phyloP scores from a whole-genome alignment of 1,140 invertebrate genomes.

The Hyphantria cunea region DNA sequence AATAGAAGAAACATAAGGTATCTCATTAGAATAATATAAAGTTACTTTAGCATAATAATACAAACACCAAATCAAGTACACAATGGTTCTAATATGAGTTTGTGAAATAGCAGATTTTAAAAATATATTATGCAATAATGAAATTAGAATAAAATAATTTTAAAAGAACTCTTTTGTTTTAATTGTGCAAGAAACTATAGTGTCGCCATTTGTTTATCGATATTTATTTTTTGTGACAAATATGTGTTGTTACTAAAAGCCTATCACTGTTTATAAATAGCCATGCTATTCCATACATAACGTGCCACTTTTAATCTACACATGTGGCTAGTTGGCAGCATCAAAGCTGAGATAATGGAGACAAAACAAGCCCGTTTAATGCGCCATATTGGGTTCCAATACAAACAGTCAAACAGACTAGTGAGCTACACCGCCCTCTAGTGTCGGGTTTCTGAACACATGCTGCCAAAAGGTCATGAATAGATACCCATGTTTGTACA shows the following conservation, averaged over 20 bases:
- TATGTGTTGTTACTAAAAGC: slow-evolving; percentile 3
- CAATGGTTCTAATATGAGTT: too few species aligned
- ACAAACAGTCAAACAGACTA: slow-evolving; percentile 48
- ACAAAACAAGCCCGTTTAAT: slow-evolving; percentile 70
- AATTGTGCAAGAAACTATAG: too few species aligned
- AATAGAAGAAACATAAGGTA: too few species aligned
- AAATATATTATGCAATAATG: too few species aligned
- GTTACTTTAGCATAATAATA: too few species aligned
- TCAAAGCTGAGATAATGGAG: slow-evolving; percentile 75
- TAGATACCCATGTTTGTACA: slow-evolving; percentile 49
- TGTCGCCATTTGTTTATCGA: too few species aligned
- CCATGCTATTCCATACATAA: neutral
- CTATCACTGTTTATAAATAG: neutral
- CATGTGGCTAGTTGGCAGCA: slow-evolving; percentile 59
- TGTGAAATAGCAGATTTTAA: too few species aligned
- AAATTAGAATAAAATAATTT: too few species aligned
- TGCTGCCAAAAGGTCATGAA: slow-evolving; percentile 68
- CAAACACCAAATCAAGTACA: too few species aligned
- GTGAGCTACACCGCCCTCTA: slow-evolving; percentile 43
- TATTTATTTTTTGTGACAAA: too few species aligned
- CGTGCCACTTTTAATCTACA: slow-evolving; percentile 37
- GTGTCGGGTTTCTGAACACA: slow-evolving; percentile 65
- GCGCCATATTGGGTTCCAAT: slow-evolving; percentile 67
- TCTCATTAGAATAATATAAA: too few species aligned
- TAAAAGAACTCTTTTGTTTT: too few species aligned